Conservation (phyloP, 2,113 vertebrate genomes). For the Cyphomyrus discorhynchus region DNA sequence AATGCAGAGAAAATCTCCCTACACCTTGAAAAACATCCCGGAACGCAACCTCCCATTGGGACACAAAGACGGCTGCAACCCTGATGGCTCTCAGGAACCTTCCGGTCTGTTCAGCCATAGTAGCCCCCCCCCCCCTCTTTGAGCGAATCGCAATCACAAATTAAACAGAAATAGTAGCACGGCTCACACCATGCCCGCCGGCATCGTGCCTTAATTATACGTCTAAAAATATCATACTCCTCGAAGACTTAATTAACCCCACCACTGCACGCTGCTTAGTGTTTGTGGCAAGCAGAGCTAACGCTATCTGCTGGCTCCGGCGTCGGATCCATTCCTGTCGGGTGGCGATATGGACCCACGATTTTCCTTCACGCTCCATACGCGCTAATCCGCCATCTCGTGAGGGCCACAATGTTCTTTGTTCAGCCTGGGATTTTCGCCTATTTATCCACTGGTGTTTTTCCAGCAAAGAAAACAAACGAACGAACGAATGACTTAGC, state of each 20-base stretch:
- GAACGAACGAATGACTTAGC: not conserved
- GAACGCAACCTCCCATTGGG: not conserved
- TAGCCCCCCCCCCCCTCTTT: not conserved
- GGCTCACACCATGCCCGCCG: slow-evolving; percentile 52
- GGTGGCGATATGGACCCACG: not conserved
- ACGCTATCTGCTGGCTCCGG: not conserved
- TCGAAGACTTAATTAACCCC: slow-evolving; percentile 70
- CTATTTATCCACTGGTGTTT: not conserved
- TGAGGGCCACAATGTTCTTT: not conserved
- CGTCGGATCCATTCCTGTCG: slow-evolving; percentile 24
- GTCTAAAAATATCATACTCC: slow-evolving; percentile 68
- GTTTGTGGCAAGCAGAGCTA: slow-evolving; percentile 27
- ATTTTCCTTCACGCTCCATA: not conserved
- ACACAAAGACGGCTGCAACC: not conserved
- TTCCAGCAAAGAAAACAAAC: not conserved
- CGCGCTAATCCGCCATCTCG: slow-evolving; percentile 16
- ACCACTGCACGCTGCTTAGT: slow-evolving; percentile 36
- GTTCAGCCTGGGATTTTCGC: slow-evolving; percentile 13
- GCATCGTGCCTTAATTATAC: slow-evolving; percentile 62
- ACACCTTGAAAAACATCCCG: not conserved
- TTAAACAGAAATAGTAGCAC: slow-evolving; percentile 53
- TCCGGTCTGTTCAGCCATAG: not conserved
- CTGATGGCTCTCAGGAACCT: slow-evolving; percentile 12
- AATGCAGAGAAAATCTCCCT: not conserved
- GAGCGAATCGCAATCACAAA: slow-evolving; percentile 54